Conservation (phyloP, 2,888 invertebrate species). For the Philereme vetulata region DNA sequence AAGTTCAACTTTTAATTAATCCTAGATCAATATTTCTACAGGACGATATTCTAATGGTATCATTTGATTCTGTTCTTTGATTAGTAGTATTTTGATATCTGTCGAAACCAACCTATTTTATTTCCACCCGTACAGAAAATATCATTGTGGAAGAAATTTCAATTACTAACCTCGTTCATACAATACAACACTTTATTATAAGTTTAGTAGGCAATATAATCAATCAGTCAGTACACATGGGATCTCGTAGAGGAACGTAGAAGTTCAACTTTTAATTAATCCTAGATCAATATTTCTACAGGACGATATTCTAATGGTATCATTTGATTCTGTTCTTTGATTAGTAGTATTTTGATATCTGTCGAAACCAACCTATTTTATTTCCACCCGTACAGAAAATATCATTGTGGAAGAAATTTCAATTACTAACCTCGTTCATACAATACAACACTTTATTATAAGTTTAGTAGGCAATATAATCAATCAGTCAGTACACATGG, state of each 20-base stretch:
- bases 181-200: neutral
- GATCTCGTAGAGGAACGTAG: conserved; percentile 51
- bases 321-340: too few relatives aligned
- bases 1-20: conserved; percentile 50
- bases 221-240: too few relatives aligned
- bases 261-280: conserved; percentile 50
- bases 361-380: too few relatives aligned
- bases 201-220: neutral
- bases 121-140: neutral
- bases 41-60: too few relatives aligned
- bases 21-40: too few relatives aligned
- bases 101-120: too few relatives aligned
- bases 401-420: neutral
- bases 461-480: neutral
- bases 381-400: neutral
- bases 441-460: neutral
- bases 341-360: too few relatives aligned
- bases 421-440: neutral
- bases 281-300: too few relatives aligned
- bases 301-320: too few relatives aligned
- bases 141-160: neutral
- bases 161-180: neutral
- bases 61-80: too few relatives aligned
- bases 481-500: too few relatives aligned
- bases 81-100: too few relatives aligned